A percentile compares a stretch with the other conserved stretches of the same genome.
phyloP scores from a whole-genome alignment of 2,113 vertebrate genomes.

The Oncorhynchus clarkii region DNA sequence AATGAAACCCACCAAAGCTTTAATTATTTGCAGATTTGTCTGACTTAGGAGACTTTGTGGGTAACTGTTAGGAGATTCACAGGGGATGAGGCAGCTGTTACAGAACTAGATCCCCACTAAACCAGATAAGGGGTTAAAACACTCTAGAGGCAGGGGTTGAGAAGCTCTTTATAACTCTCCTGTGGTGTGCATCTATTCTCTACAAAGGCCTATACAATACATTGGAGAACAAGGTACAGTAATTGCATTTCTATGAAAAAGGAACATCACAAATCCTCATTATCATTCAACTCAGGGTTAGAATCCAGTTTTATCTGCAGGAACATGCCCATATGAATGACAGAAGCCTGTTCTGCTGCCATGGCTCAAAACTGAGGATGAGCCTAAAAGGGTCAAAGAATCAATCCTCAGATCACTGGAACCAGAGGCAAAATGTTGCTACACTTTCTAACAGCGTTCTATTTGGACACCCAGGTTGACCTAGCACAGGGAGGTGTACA shows the following conservation, averaged over 20 bases:
- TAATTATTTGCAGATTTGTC: constrained; percentile 57
- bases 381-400: not conserved
- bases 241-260: constrained; percentile 31
- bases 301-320: not conserved
- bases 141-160: constrained; percentile 33
- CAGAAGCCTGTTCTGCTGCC: constrained; percentile 15
- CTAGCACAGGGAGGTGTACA: constrained; percentile 12
- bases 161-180: constrained; percentile 1
- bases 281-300: constrained; percentile 12
- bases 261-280: constrained; percentile 24
- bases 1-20: constrained; percentile 32
- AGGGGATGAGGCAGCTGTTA: constrained; percentile 38
- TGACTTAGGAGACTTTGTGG: constrained; percentile 31
- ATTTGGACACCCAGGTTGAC: constrained; percentile 21
- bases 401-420: not conserved
- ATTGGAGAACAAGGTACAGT: not conserved
- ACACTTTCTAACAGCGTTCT: constrained; percentile 20
- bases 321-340: constrained; percentile 13
- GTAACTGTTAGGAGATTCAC: constrained; percentile 23
- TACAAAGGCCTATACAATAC: not conserved
- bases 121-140: constrained; percentile 55
- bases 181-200: not conserved
- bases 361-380: too few relatives aligned
- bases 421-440: not conserved
- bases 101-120: constrained; percentile 19